A percentile compares a stretch with the other conserved stretches of the same genome.
These are phyloP conservation scores for Melopsittacus undulatus DNA, from an alignment of 2,797 vertebrate genomes.

Conservation along the genomic window DNA sequence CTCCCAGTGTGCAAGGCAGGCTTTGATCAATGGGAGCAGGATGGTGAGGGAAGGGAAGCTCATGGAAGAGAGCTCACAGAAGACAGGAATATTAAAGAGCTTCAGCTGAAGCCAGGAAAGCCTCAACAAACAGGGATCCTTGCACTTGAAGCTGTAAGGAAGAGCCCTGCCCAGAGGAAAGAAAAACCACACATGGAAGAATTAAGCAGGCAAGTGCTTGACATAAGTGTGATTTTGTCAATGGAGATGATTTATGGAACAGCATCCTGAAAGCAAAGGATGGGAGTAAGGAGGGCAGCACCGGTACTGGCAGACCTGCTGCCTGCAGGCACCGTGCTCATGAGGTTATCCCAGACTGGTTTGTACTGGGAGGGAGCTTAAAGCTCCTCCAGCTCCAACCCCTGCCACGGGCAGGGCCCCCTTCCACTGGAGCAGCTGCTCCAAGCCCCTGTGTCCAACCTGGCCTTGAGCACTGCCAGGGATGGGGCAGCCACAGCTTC, in stretches of 20 bases:
- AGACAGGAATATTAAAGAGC: slow-evolving; percentile 1
- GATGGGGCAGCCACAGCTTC: too few species aligned
- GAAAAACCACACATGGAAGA: not conserved
- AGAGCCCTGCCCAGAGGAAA: not conserved
- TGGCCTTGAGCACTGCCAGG: too few species aligned
- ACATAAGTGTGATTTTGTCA: not conserved
- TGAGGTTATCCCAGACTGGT: not conserved
- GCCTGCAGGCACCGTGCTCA: not conserved
- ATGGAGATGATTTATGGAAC: not conserved
- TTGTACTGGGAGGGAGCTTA: rapidly evolving
- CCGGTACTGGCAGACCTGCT: not conserved
- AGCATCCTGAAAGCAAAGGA: not conserved
- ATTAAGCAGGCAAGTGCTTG: not conserved
- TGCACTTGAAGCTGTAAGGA: not conserved
- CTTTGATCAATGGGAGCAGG: not conserved
- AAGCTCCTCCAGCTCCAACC: not conserved
- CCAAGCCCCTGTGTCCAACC: too few species aligned
- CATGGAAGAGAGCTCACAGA: not conserved
- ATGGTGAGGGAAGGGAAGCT: not conserved
- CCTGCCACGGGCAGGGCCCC: not conserved
- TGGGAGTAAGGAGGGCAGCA: not conserved
- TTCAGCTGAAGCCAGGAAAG: slow-evolving; percentile 24
- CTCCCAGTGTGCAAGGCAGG: not conserved
- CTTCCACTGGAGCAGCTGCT: too few species aligned
- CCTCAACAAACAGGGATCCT: not conserved